A percentile compares a stretch with the other conserved stretches of the same genome.
These are phyloP conservation scores for Dugesia japonica DNA, from an alignment of 2,888 invertebrate genomes.

Conservation along the genomic window DNA sequence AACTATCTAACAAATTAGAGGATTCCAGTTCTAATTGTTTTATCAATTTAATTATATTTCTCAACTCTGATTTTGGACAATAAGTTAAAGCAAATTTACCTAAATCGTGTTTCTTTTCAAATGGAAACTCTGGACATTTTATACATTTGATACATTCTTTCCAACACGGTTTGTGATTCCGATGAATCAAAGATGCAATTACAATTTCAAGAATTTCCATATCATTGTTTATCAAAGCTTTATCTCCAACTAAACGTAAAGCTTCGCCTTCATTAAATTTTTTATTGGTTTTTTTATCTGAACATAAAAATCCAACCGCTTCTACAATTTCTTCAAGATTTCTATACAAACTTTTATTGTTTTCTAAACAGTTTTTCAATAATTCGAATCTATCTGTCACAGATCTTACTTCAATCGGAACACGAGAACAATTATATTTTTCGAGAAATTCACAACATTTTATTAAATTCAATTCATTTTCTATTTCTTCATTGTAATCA, in stretches of 20 bases:
- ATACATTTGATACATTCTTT: constrained; percentile 22
- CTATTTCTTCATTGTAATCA: background rate
- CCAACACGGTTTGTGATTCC: constrained; percentile 22
- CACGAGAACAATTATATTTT: background rate
- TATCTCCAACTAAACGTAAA: constrained; percentile 12
- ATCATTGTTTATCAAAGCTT: constrained; percentile 17
- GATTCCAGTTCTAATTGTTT: background rate
- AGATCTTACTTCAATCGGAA: background rate
- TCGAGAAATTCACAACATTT: background rate
- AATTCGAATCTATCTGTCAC: background rate
- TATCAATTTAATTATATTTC: background rate
- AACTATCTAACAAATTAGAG: background rate
- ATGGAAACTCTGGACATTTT: background rate
- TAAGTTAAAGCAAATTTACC: background rate
- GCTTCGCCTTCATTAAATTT: constrained; percentile 27
- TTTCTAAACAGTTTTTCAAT: background rate
- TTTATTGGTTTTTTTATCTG: background rate
- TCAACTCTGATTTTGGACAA: background rate
- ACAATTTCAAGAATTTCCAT: background rate
- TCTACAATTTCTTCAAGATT: background rate
- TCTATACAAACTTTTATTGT: background rate
- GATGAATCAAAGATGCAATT: constrained; percentile 20
- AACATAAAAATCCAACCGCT: background rate
- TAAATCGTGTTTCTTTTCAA: background rate
- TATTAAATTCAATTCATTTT: background rate